phyloP scores from a whole-genome alignment of 2,113 vertebrate species.

The Poecile atricapillus region DNA sequence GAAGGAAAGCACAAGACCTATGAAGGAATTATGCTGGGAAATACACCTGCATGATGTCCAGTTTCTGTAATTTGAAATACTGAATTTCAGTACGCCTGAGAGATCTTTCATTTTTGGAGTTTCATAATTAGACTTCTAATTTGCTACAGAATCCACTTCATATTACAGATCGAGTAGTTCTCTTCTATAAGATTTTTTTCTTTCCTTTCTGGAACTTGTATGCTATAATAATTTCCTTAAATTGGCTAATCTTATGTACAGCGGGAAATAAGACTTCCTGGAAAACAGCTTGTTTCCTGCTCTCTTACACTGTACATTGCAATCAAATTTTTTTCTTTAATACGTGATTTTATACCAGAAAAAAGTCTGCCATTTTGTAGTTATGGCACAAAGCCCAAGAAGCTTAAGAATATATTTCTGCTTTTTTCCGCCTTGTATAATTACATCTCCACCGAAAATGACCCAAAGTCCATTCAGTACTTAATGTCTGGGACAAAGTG shows the following conservation, averaged over 20 bases:
- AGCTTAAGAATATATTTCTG: neutral
- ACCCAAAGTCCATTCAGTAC: fast-evolving
- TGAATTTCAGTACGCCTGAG: neutral
- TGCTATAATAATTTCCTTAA: neutral
- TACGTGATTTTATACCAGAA: neutral
- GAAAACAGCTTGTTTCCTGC: neutral
- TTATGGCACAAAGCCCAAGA: neutral
- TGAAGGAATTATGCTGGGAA: neutral
- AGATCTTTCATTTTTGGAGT: neutral
- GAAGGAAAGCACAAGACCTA: neutral
- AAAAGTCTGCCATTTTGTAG: neutral
- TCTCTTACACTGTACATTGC: neutral
- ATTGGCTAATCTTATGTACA: neutral
- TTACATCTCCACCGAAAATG: neutral
- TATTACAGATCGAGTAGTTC: neutral
- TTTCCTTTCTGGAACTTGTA: neutral
- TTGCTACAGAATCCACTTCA: neutral
- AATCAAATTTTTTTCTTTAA: neutral
- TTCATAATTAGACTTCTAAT: neutral
- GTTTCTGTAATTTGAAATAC: neutral
- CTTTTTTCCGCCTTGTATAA: neutral
- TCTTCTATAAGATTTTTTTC: neutral
- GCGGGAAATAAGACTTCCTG: neutral
- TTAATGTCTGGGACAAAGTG: neutral
- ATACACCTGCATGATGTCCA: neutral